Conservation (phyloP, 2,888 invertebrate genomes). For the Pristionchus fissidentatus region DNA sequence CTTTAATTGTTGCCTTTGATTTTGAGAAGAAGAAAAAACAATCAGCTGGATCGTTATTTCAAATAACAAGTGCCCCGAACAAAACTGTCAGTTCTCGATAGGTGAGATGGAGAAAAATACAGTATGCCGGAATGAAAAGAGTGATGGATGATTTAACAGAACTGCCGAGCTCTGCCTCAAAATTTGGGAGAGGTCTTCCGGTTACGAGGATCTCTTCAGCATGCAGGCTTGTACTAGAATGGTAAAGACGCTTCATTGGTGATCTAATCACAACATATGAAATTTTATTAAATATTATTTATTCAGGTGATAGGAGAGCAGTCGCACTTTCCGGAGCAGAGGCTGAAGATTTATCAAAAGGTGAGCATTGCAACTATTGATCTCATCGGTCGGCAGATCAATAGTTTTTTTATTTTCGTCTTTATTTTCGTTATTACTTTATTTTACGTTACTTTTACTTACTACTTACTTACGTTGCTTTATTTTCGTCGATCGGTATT, state of each 20-base stretch:
- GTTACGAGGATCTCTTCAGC: background rate
- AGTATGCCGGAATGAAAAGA: no score
- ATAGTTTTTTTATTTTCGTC: no score
- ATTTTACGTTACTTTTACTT: no score
- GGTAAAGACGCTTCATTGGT: background rate
- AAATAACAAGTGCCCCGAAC: no score
- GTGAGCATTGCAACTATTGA: background rate
- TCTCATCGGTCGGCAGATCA: no score
- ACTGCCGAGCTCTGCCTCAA: background rate
- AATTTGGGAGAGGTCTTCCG: background rate
- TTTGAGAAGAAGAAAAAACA: background rate
- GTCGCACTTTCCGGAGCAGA: background rate
- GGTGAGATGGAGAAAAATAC: no score
- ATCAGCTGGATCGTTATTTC: no score
- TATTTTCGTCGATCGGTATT: no score
- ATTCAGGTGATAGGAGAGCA: background rate
- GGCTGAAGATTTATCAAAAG: background rate
- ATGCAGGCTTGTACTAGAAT: constrained; percentile 7
- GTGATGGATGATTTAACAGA: no score
- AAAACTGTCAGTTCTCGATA: no score
- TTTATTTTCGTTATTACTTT: no score
- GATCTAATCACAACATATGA: background rate
- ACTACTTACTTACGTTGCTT: no score
- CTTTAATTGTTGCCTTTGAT: background rate
- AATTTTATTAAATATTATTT: background rate